Evolutionary conservation across 2,797 vertebrate genomes (phyloP).

Genomic region (Tamandua tetradactyla): DNA sequence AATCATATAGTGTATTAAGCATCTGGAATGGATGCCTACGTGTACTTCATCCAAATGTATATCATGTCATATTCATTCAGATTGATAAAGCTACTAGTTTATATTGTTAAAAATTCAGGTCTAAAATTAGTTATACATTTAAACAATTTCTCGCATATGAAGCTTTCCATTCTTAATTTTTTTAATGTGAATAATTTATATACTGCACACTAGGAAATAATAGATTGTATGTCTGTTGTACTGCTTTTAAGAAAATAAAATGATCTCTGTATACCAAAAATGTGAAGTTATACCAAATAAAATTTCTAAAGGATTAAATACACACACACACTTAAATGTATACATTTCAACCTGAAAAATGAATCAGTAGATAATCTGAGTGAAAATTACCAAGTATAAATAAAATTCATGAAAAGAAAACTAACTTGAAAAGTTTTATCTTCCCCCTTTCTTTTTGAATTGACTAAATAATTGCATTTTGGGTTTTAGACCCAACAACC

Average conservation of each 20-base stretch:
- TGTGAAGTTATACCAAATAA: conserved; percentile 75
- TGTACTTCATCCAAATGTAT: conserved; percentile 39
- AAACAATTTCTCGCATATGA: conserved; percentile 71
- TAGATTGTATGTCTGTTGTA: conserved; percentile 77
- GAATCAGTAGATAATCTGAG: conserved; percentile 30
- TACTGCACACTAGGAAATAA: conserved; percentile 74
- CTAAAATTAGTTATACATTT: conserved; percentile 67
- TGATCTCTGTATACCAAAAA: conserved; percentile 81
- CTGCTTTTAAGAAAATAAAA: conserved; percentile 79
- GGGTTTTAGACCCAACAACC: background rate
- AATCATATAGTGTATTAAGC: background rate
- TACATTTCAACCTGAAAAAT: background rate
- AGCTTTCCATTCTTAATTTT: conserved; percentile 72
- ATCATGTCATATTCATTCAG: conserved; percentile 63
- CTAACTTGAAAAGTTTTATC: conserved; percentile 42
- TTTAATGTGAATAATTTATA: conserved; percentile 82
- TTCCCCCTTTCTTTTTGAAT: background rate
- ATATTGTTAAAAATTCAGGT: conserved; percentile 66
- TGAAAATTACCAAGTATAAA: conserved; percentile 73
- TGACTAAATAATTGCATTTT: background rate
- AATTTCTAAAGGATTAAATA: conserved; percentile 68
- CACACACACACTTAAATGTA: background rate
- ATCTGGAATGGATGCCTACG: conserved; percentile 66
- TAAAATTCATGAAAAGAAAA: conserved; percentile 74
- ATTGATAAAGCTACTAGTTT: conserved; percentile 74